Evolutionary conservation across 2,888 invertebrate species (phyloP).

Genomic region (Sinelater perroti): DNA sequence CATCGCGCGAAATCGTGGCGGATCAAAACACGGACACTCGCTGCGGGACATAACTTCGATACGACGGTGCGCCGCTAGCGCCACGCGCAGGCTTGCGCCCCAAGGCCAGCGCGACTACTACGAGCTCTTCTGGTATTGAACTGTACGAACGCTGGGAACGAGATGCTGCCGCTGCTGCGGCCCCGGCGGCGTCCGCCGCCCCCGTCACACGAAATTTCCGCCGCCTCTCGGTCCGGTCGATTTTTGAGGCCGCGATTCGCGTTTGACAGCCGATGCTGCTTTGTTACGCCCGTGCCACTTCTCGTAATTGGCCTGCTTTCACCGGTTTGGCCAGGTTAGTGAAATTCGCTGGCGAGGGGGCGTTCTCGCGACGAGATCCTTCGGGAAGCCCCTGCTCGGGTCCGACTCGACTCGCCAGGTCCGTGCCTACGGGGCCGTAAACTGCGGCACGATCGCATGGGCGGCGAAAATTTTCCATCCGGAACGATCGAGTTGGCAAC

Average conservation of each 20-base stretch:
- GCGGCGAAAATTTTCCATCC: background rate
- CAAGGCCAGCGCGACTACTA: constrained; percentile 45
- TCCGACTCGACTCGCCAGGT: too few species aligned
- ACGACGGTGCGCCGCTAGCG: constrained; percentile 14
- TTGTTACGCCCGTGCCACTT: constrained; percentile 4
- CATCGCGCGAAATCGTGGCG: constrained; percentile 13
- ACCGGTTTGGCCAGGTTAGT: background rate
- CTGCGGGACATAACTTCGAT: constrained; percentile 5
- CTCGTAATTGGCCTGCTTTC: constrained; percentile 4
- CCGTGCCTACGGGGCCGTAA: too few species aligned
- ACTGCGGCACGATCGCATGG: background rate
- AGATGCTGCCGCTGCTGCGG: background rate
- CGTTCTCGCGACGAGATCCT: too few species aligned
- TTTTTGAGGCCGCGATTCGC: background rate
- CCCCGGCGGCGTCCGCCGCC: background rate
- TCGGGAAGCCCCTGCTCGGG: too few species aligned
- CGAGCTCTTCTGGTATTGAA: constrained; percentile 50
- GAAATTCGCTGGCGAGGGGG: too few species aligned
- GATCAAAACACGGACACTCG: constrained; percentile 20
- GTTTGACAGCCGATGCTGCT: background rate
- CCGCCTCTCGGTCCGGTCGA: too few species aligned
- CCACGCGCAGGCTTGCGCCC: constrained; percentile 42
- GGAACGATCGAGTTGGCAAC: background rate
- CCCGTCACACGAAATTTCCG: background rate
- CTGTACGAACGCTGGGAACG: constrained; percentile 38